phyloP scores from a whole-genome alignment of 1,140 invertebrate species.

The Leptinotarsa defecta region DNA sequence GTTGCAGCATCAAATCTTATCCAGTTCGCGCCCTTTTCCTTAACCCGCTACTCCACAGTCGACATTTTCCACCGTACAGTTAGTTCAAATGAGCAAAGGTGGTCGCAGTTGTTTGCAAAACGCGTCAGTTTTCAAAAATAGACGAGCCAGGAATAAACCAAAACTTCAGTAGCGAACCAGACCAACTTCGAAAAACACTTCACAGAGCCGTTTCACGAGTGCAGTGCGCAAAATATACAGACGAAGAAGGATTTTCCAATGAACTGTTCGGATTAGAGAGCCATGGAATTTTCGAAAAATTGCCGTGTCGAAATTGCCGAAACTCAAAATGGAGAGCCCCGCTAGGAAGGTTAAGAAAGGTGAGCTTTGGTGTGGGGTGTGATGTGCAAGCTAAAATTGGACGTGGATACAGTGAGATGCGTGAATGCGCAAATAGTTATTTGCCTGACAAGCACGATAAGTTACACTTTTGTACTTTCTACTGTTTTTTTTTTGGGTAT shows the following conservation, averaged over 20 bases:
- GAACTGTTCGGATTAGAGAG: neutral
- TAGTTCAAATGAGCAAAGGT: neutral
- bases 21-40: too few species aligned
- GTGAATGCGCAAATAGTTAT: too few species aligned
- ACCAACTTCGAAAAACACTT: neutral
- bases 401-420: neutral
- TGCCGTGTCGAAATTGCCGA: neutral
- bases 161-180: conserved; percentile 13
- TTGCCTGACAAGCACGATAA: too few species aligned
- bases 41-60: too few species aligned
- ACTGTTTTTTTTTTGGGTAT: too few species aligned
- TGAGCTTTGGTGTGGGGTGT: neutral
- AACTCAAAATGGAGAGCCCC: neutral
- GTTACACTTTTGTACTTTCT: too few species aligned
- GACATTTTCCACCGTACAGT: too few species aligned
- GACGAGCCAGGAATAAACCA: conserved; percentile 19
- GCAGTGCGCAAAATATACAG: neutral
- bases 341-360: conserved; percentile 17
- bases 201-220: conserved; percentile 12
- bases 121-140: conserved; percentile 24
- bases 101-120: conserved; percentile 4
- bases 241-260: conserved; percentile 1
- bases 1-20: too few species aligned
- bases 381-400: neutral
- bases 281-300: conserved; percentile 11